Evolutionary conservation across 2,113 vertebrate genomes (phyloP), one percentile per base, ranked within the genome.

Genomic region (Tylochromis polylepis): DNA sequence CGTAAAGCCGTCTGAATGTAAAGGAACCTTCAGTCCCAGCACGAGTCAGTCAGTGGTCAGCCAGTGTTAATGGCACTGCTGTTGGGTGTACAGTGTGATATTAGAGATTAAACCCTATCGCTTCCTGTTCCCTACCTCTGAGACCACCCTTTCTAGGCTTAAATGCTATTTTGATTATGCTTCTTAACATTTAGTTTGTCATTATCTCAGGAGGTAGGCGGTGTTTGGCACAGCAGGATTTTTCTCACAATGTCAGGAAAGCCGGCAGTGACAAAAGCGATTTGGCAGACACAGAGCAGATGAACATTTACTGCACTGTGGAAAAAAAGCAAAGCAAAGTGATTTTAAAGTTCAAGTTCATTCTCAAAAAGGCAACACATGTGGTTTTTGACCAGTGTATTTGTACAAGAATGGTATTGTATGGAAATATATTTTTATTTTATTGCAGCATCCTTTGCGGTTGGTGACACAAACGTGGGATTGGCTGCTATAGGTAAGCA

Each of bases 181-280:
- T 20, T 75, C 70, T 75, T 75, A 75, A 75, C 24, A 51, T 20
- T 75, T 75, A 51, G 16, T 51, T 29, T 20, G 43, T 75, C 70
- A 75, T 51, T 24, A 51, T 51, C 70, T 75, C 70, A 51, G 70
- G 70, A 51, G 43, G 70, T 31, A 51, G 70, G 43, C 10, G 0
- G 16, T 31, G 70, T 75, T 75, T 75, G 31, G 1, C 41, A 51
- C 70, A 75, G 43, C 43, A 75, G 22, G 24, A 75, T 24, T 18
- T 51, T 49, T 51, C 16, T 29, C 70, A 75, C 70, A 49, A 29
- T 31, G 24, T 75, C 24, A 49, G 70, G 70, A 31, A 29, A 75
- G 43, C 16, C 51, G 70, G 43, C 43, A 51, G 12, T 16, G 24
- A 51, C 24, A 75, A 20, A 75, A 12, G 24, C 27, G 43, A 75